Base-by-base conservation (phyloP, 2,797 vertebrate genomes). In the Myotis myotis region DNA sequence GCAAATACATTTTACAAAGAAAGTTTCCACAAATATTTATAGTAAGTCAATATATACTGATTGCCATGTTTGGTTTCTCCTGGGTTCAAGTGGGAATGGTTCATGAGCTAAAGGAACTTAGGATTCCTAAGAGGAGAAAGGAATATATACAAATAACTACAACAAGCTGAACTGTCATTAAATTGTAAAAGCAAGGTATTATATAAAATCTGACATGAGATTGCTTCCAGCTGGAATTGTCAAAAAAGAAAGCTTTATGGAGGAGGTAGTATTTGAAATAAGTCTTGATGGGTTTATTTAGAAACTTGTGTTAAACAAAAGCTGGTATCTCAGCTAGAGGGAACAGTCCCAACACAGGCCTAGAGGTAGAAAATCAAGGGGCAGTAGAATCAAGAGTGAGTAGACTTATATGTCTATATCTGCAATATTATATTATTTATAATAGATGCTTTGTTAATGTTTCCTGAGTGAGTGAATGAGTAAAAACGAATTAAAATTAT, bases 121-220 rank as follows among this genome's bases (percentile, higher is more conserved):
- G 36, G 33, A 36, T 89, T 55, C 72, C 57, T 94, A 49, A 62
- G 55, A 90, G 51, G 38, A 84, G 81, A 89, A 91, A 70, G 30
- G 25, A 79, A 89, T 68, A 74, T 66, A 90, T 55, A 91, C 33
- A 85, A 68, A 94, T 64, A 92, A 89, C 44, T 81, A 33, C 49
- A 86, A 80, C 4, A 86, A 79, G 33, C 38, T 90, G 72, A 93
- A 79, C 49, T 82, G 47, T 55, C 28, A 71, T 62, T 81, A 83
- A 88, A 30, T 86, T 75, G 4, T 57, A 79, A 66, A 93, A 70
- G 44, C 2, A 89, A 94, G 28, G 22, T 55, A 33, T n/a, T 64
- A 33, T 81, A 94, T 87, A 95, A 94, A 82, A 84, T 44, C 75
- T 79, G 30, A 82, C 16, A 87, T 66, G 66, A 83, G 36, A 71